These are phyloP conservation scores for Antechinus flavipes DNA, from an alignment of 2,113 vertebrate genomes.

Conservation along the genomic window DNA sequence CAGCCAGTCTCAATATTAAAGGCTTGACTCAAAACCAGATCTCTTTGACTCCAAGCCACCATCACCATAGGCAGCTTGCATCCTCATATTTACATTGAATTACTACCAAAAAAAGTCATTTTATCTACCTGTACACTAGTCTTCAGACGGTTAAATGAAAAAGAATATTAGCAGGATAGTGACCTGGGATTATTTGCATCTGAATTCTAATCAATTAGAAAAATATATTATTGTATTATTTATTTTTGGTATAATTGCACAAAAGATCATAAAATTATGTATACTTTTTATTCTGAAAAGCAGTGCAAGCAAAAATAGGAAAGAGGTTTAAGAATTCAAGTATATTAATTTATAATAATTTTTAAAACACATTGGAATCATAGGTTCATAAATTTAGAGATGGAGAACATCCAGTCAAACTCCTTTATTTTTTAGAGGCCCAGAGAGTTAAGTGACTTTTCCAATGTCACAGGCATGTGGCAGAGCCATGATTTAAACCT, in stretches of 20 bases:
- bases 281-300: background rate
- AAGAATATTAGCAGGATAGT: background rate
- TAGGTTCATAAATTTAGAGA: background rate
- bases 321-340: background rate
- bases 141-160: background rate
- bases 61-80: background rate
- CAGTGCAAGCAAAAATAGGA: background rate
- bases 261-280: background rate
- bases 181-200: background rate
- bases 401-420: background rate
- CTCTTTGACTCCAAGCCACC: background rate
- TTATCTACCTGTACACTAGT: background rate
- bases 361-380: background rate
- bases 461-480: background rate
- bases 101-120: background rate
- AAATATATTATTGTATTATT: background rate
- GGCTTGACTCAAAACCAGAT: background rate
- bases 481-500: background rate
- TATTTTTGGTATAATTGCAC: background rate
- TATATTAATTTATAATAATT: background rate
- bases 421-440: background rate
- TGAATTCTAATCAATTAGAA: background rate
- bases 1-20: background rate
- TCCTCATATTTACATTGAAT: background rate
- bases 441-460: background rate